Evolutionary conservation across 2,113 vertebrate genomes (phyloP).

Genomic region (Phalacrocorax brasilianus): DNA sequence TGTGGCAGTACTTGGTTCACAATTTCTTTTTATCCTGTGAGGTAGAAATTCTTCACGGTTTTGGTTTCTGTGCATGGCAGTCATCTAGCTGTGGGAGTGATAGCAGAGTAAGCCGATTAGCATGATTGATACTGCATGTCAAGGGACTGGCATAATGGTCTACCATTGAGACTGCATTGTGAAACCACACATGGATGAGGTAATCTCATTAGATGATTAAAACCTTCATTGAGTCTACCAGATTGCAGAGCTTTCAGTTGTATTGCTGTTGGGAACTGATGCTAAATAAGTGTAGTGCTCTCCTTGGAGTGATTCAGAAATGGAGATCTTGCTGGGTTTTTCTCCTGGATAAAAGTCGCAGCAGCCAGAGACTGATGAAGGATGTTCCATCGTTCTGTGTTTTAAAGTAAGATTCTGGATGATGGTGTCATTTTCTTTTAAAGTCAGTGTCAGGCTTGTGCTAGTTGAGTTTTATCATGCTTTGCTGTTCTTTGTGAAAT

Average conservation of each 20-base stretch:
- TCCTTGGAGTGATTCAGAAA: neutral
- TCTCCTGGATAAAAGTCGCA: neutral
- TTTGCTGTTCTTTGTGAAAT: neutral
- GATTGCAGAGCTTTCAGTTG: constrained; percentile 58
- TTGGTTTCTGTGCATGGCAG: neutral
- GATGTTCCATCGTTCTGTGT: neutral
- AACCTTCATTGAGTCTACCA: constrained; percentile 34
- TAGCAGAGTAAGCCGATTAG: constrained; percentile 56
- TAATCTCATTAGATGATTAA: constrained; percentile 75
- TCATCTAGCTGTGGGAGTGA: neutral
- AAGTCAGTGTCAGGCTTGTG: neutral
- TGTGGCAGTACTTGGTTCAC: neutral
- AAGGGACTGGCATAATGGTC: constrained; percentile 70
- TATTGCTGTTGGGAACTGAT: constrained; percentile 23
- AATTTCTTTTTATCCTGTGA: neutral
- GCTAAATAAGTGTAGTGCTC: neutral
- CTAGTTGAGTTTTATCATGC: neutral
- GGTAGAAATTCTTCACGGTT: neutral
- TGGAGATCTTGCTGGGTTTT: neutral
- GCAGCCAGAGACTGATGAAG: neutral
- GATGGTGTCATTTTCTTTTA: neutral
- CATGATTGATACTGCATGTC: constrained; percentile 56
- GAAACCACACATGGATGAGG: constrained; percentile 63
- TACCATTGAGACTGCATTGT: constrained; percentile 31
- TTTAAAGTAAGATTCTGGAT: constrained; percentile 21